These are phyloP conservation scores for Lasaia peninsularis DNA, from an alignment of 1,140 invertebrate genomes.

Conservation along the genomic window DNA sequence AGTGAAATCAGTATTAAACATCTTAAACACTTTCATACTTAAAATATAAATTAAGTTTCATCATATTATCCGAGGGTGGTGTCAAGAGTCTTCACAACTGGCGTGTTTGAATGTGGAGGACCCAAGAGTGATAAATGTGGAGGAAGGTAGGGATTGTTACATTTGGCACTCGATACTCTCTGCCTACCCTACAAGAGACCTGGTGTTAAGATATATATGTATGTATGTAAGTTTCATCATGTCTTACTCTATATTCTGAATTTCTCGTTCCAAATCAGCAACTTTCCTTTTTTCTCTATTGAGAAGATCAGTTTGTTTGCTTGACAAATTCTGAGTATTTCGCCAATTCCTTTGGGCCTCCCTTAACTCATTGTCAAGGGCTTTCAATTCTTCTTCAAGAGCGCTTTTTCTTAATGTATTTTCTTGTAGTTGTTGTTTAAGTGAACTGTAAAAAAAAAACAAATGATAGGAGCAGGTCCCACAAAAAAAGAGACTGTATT, in stretches of 20 bases:
- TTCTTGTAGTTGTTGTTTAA: constrained; percentile 35
- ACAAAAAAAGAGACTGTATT: no score
- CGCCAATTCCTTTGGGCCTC: constrained; percentile 24
- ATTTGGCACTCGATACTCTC: no score
- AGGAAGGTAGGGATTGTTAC: no score
- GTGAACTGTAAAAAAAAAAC: constrained; percentile 23
- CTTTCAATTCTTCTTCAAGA: constrained; percentile 35
- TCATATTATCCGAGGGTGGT: no score
- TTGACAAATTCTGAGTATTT: constrained; percentile 22
- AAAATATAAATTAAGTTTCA: background rate
- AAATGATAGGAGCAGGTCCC: no score
- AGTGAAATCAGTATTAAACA: no score
- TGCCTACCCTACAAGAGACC: no score
- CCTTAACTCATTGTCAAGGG: constrained; percentile 28
- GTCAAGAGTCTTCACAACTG: no score
- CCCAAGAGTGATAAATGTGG: no score
- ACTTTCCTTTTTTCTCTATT: constrained; percentile 49
- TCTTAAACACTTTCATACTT: background rate
- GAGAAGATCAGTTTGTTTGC: constrained; percentile 41
- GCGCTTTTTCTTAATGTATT: constrained; percentile 26
- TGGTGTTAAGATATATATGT: no score
- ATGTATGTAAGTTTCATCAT: no score
- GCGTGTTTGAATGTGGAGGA: no score
- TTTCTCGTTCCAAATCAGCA: constrained; percentile 48
- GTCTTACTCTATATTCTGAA: constrained; percentile 48